Base-by-base conservation (phyloP, 1,140 invertebrate species). In the Galendromus occidentalis region DNA sequence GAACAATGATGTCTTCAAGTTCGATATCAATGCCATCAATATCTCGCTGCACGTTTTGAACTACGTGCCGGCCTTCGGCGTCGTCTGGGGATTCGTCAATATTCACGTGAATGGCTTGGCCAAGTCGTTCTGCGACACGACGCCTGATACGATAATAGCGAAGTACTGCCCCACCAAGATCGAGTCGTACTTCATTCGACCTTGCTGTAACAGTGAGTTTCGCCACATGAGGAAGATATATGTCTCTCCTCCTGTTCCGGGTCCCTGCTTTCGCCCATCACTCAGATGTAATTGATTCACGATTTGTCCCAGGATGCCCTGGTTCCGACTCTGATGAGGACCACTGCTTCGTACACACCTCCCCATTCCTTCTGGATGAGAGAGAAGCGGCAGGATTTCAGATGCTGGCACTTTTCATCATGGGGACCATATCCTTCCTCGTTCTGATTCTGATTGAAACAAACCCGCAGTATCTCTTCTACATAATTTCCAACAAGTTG, bases 381-480 rank as follows among this genome's bases (percentile, higher is more conserved):
- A 25, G 20, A 17, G 51, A 59, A 14, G 51, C 25, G 17, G 51
- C 51, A 59, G 51, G 51, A 17, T 25, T 59, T 22, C 51, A 59
- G 51, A 33, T 69, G 12, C 25, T 69, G 7, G 64, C 64, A 12
- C 47, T 69, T 18, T 29, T 44, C 20, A 22, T 69, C 7, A 66
- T 66, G 64, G 69, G 69, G 7, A 7, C 66, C 4, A 39, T 69
- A 12, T 68, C 44, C 20, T 69, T 69, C 45, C 22, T 44, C 17
- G 14, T 69, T 0, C 17, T 69, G 12, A 12, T 69, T 5, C 47
- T 69, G 17, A 25, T 68, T 2, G 69, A 69, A 17, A 64, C 66
- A 18, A 47, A 66, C 42, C 22, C 51, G 2, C 51, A 59, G 22
- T 29, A 33, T 17, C 51, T 59, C 14, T 59, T 59, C 51, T 59